Evolutionary conservation across 1,140 invertebrate species (phyloP).

Genomic region (Aplysia californica): DNA sequence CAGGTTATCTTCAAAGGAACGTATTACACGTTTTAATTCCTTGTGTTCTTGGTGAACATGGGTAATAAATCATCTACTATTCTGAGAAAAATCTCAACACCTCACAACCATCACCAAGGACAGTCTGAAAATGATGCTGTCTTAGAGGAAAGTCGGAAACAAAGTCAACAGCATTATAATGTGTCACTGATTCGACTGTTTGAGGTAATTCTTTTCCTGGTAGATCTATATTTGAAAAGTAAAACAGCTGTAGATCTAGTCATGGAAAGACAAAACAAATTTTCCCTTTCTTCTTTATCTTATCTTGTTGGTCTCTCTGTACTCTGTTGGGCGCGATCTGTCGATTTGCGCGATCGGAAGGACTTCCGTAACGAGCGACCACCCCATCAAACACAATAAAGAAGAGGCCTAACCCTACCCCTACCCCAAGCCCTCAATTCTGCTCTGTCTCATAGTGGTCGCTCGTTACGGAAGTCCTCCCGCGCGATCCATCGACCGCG

Average conservation of each 20-base stretch:
- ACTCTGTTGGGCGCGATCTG: background rate
- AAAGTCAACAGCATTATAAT: conserved; percentile 1
- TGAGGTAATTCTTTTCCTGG: conserved; percentile 43
- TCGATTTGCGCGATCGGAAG: too few species aligned
- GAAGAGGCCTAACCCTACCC: too few species aligned
- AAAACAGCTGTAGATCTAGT: too few species aligned
- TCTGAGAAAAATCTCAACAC: background rate
- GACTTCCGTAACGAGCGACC: too few species aligned
- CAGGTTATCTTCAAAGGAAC: too few species aligned
- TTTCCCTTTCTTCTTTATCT: background rate
- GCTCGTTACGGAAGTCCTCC: too few species aligned
- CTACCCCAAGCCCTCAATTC: background rate
- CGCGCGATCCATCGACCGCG: too few species aligned
- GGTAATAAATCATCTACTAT: background rate
- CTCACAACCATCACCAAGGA: background rate
- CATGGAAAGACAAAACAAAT: background rate
- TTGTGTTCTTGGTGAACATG: too few species aligned
- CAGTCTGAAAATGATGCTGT: background rate
- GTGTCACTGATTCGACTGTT: conserved; percentile 45
- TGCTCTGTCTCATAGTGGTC: too few species aligned
- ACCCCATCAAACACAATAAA: too few species aligned
- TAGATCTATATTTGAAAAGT: too few species aligned
- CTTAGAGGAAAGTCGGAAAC: background rate
- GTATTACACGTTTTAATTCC: too few species aligned
- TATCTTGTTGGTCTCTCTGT: background rate